These are phyloP conservation scores for Brachycybe producta DNA, from an alignment of 2,888 invertebrate species.

Conservation along the genomic window DNA sequence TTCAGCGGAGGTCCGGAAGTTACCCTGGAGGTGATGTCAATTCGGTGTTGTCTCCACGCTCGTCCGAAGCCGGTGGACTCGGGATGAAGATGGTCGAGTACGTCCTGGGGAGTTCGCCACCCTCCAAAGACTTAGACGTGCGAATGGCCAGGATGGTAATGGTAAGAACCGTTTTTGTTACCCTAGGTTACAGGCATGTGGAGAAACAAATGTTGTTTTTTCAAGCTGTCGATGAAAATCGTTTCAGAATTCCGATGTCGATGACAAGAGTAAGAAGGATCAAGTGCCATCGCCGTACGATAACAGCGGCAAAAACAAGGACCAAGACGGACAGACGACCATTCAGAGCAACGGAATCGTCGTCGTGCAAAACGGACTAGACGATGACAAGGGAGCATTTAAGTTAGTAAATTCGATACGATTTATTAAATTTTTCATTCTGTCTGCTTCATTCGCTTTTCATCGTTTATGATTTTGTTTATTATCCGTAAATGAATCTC, in stretches of 20 bases:
- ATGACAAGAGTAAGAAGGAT: conserved; percentile 41
- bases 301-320: conserved; percentile 17
- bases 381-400: conserved; percentile 72
- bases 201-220: not conserved
- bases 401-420: conserved; percentile 51
- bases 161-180: conserved; percentile 30
- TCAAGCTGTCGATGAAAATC: no score
- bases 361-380: conserved; percentile 53
- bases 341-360: conserved; percentile 42
- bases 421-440: no score
- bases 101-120: conserved; percentile 83
- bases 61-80: conserved; percentile 68
- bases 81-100: conserved; percentile 98
- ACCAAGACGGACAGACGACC: conserved; percentile 15
- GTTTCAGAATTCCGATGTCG: conserved; percentile 28
- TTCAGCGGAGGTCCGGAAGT: conserved; percentile 33
- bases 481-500: no score
- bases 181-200: not conserved
- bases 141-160: conserved; percentile 50
- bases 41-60: conserved; percentile 58
- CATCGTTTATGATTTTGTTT: not conserved
- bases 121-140: conserved; percentile 62
- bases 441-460: no score
- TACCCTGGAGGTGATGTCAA: conserved; percentile 29
- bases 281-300: conserved; percentile 47